Evolutionary conservation across 2,888 invertebrate genomes (phyloP), one percentile per base, ranked within the genome.

Genomic region (Drosophila stalkeri): DNA sequence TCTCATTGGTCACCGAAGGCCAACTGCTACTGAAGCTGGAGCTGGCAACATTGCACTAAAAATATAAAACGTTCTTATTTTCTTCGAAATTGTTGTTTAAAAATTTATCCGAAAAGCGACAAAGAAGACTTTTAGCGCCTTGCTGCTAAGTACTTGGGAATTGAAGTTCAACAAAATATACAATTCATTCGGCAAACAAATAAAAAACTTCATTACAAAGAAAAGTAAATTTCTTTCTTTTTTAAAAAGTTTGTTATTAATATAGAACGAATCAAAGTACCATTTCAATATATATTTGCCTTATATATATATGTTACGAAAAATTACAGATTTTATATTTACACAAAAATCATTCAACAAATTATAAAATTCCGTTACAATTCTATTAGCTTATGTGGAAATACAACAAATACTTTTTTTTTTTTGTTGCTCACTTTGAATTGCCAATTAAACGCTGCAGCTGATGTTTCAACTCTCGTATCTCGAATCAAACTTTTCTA

Each of bases 371-470:
- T 27, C 27, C 6, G 6, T 27, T 6, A 3, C 27, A 27, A 27
- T 27, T 27, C 27, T 27, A 27, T 27, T 27, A 27, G 27, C 27
- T 6, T 27, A 27, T 1, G 6, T 27, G 27, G 6, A 27, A 41
- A 16, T 3, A 39, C 2, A 33, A 12, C 18, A 20, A 18, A 3
- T 16, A 33, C 37, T 56, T 39, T 6, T n/a, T n/a, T n/a, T n/a
- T n/a, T n/a, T 81, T 86, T 77, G 75, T 64, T 86, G 80, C 64
- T 66, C 81, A 75, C 66, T 87, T 87, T 89, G 77, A n/a, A 90
- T 82, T 83, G 82, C 64, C 82, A 89, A 90, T 90, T 88, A 89
- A 90, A 77, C 73, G 73, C 73, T 81, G 76, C 76, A 78, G 71
- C 75, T 85, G 74, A 52, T 73, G 31, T 54, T 55, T 43, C 49